Conservation (phyloP, 2,797 vertebrate genomes). For the Spondyliosoma cantharus region DNA sequence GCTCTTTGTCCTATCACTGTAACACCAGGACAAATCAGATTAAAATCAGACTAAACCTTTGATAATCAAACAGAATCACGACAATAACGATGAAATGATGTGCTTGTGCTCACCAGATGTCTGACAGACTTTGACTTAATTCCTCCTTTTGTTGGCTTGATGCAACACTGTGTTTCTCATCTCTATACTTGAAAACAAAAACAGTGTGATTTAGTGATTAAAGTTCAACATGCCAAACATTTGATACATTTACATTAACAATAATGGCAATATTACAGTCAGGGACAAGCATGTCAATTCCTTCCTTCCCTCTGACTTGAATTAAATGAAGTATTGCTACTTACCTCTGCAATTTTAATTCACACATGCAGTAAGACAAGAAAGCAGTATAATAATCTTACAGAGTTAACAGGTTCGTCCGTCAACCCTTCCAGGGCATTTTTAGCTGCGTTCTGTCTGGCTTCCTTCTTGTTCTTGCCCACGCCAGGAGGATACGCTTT, state of each 20-base stretch:
- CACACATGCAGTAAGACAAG: neutral
- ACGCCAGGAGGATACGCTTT: slow-evolving; percentile 65
- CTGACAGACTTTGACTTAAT: neutral
- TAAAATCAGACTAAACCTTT: neutral
- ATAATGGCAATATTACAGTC: neutral
- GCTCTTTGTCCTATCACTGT: slow-evolving; percentile 39
- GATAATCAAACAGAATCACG: neutral
- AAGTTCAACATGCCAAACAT: neutral
- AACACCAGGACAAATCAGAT: slow-evolving; percentile 1
- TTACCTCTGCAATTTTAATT: slow-evolving; percentile 58
- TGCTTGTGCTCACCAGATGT: slow-evolving; percentile 47
- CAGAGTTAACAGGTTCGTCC: slow-evolving; percentile 34
- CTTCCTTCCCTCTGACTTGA: neutral
- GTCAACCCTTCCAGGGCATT: slow-evolving; percentile 60
- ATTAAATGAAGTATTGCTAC: neutral
- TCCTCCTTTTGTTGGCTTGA: slow-evolving; percentile 21
- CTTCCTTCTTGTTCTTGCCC: slow-evolving; percentile 83
- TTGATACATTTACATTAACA: neutral
- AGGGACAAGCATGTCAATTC: neutral
- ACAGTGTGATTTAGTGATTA: neutral
- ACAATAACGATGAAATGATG: neutral
- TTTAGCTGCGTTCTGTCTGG: slow-evolving; percentile 81
- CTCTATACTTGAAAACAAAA: slow-evolving; percentile 58
- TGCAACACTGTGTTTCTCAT: slow-evolving; percentile 25
- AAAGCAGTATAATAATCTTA: slow-evolving; percentile 37